These are phyloP conservation scores for Eupelmus urozonus DNA, from an alignment of 2,888 invertebrate species.

Conservation along the genomic window DNA sequence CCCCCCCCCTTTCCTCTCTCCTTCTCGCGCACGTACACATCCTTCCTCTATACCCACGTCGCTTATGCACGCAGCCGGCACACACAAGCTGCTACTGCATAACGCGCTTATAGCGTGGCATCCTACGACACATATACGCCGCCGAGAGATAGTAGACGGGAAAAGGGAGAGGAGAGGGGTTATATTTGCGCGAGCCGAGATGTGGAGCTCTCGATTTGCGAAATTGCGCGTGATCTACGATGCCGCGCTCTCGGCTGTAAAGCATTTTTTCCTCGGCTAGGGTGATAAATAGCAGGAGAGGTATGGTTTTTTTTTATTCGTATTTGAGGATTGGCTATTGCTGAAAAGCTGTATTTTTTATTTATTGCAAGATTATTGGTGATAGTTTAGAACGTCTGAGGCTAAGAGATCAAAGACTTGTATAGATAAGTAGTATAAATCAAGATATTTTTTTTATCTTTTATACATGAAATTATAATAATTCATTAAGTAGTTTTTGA, in stretches of 20 bases:
- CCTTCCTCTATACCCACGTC: slow-evolving; percentile 57
- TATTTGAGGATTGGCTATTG: too few species aligned
- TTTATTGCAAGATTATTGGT: too few species aligned
- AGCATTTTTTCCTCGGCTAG: slow-evolving; percentile 1
- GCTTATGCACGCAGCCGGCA: slow-evolving; percentile 59
- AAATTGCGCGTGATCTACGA: slow-evolving; percentile 45
- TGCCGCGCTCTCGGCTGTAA: neutral
- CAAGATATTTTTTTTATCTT: too few species aligned
- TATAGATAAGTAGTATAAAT: too few species aligned
- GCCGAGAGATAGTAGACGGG: slow-evolving; percentile 2
- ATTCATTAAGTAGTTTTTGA: too few species aligned
- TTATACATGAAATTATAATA: too few species aligned
- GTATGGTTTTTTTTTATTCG: neutral
- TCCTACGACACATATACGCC: neutral
- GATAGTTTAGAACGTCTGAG: too few species aligned
- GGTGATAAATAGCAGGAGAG: neutral
- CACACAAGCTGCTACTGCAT: slow-evolving; percentile 14
- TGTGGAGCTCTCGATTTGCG: slow-evolving; percentile 54
- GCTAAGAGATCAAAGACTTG: too few species aligned
- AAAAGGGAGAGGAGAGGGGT: neutral
- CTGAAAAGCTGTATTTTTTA: too few species aligned
- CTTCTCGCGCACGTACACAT: slow-evolving; percentile 53
- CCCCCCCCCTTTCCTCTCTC: slow-evolving; percentile 20
- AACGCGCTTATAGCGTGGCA: slow-evolving; percentile 9
- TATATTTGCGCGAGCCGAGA: slow-evolving; percentile 14